Base-by-base conservation (phyloP, 2,888 invertebrate species). In the Drosophila borborema region DNA sequence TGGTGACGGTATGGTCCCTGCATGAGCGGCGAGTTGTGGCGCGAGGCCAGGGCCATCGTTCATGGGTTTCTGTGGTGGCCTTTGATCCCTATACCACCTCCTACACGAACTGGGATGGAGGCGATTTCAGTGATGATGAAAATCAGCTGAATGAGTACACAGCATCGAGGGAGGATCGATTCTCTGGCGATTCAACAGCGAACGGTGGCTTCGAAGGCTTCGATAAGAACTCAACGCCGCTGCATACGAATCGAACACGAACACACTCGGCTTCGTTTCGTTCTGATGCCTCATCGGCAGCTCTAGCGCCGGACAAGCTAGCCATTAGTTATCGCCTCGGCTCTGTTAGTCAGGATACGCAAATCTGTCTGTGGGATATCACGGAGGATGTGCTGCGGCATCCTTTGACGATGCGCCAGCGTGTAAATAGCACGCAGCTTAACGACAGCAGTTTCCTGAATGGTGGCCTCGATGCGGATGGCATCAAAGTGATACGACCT, bases 11-110 rank as follows among this genome's bases (percentile, higher is more conserved):
- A 43, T 99, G 99, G 97, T 98, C 98, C 59, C 96, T 99, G 92
- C 95, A 95, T 79, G 99, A 99, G 91, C 95, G 97, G 80, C 94
- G 98, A 56, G 98, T 99, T 8, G 97, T 99, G 9, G 99, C 99
- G n/a, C 94, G 99, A 48, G 99, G 99, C 0, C 98, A 99, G 92
- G 99, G 99, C 0, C 99, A 99, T 93, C 95, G 97, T 82, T 99
- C 99, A 64, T 99, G 99, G 99, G 98, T 99, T 20, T 98, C 98
- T 60, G 98, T 98, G 23, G 99, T 99, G 23, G 97, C 98, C 7
- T 99, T 99, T 91, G 98, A 98, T 93, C 97, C 97, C 0, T 97
- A 96, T 91, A 96, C 96, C 0, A 96, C 96, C 12, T 95, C 95
- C 63, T 96, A 96, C 83, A 95, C 95, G 72, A 95, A 95, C 81